A percentile compares a stretch with the other conserved stretches of the same genome.
These are phyloP conservation scores for Corythornis leucogaster DNA, from an alignment of 2,797 vertebrate genomes.

Conservation along the genomic window DNA sequence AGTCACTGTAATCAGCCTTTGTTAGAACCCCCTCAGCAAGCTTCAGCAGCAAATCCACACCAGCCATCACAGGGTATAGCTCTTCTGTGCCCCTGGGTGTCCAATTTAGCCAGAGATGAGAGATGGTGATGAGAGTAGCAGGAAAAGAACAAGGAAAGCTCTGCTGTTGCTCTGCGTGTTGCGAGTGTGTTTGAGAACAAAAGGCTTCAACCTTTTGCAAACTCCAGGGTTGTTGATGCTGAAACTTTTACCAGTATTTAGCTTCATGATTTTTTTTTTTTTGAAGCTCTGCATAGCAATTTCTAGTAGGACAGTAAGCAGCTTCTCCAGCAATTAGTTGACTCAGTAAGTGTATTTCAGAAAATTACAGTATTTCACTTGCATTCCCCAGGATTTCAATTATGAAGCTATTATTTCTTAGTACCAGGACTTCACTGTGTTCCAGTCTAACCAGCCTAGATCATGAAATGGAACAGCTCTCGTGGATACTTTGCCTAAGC, in stretches of 20 bases:
- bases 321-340: constrained; percentile 46
- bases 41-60: background rate
- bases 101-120: background rate
- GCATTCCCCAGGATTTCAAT: constrained; percentile 30
- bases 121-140: background rate
- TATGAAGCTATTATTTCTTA: constrained; percentile 25
- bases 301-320: constrained; percentile 42
- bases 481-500: constrained; percentile 52
- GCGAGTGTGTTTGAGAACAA: rapidly evolving
- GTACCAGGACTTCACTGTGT: constrained; percentile 35
- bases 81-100: background rate
- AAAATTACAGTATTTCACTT: constrained; percentile 25
- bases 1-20: rapidly evolving
- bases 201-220: background rate
- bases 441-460: constrained; percentile 43
- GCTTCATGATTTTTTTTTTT: background rate
- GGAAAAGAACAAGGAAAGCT: background rate
- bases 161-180: background rate
- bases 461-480: constrained; percentile 56
- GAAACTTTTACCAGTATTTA: background rate
- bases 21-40: background rate
- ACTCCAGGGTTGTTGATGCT: background rate
- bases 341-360: constrained; percentile 38
- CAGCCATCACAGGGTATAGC: background rate
- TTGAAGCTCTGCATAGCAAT: background rate